Evolutionary conservation across 2,113 vertebrate genomes (phyloP).

Genomic region (Zeus faber): DNA sequence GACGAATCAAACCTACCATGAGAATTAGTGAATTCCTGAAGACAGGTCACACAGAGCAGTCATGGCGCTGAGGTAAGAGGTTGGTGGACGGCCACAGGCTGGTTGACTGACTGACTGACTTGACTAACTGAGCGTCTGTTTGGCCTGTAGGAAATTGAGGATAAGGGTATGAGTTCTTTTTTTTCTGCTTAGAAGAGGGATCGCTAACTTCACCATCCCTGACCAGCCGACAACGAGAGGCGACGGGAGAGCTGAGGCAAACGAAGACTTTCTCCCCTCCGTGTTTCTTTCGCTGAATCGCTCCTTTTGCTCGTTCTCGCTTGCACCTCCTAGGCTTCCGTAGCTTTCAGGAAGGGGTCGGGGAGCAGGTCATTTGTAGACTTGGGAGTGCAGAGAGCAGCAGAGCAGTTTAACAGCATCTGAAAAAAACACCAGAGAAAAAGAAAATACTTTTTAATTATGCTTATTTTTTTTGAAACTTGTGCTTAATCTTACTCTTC

Average conservation of each 20-base stretch:
- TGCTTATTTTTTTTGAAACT: conserved; percentile 12
- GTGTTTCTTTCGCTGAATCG: conserved; percentile 15
- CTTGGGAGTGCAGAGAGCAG: conserved; percentile 33
- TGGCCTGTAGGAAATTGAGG: conserved; percentile 30
- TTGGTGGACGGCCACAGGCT: conserved; percentile 54
- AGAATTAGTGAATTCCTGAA: conserved; percentile 70
- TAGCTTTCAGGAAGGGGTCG: conserved; percentile 28
- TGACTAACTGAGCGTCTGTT: conserved; percentile 20
- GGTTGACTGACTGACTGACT: conserved; percentile 34
- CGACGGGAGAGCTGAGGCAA: conserved; percentile 36
- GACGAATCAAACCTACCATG: conserved; percentile 67
- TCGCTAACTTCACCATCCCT: conserved; percentile 74
- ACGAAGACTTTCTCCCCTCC: conserved; percentile 23
- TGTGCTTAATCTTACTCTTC: too few relatives aligned
- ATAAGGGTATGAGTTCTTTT: conserved; percentile 30
- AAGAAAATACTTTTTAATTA: conserved; percentile 5
- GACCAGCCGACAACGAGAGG: conserved; percentile 38
- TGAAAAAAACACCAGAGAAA: conserved; percentile 47
- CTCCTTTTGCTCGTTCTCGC: conserved; percentile 22
- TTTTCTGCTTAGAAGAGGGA: conserved; percentile 44
- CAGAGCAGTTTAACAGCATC: conserved; percentile 60
- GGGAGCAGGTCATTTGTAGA: conserved; percentile 54
- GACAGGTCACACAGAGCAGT: conserved; percentile 62
- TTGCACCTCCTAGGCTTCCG: conserved; percentile 45
- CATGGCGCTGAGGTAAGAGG: conserved; percentile 72